These are phyloP conservation scores for Nothoprocta perdicaria DNA, from an alignment of 2,113 vertebrate genomes.

Conservation along the genomic window DNA sequence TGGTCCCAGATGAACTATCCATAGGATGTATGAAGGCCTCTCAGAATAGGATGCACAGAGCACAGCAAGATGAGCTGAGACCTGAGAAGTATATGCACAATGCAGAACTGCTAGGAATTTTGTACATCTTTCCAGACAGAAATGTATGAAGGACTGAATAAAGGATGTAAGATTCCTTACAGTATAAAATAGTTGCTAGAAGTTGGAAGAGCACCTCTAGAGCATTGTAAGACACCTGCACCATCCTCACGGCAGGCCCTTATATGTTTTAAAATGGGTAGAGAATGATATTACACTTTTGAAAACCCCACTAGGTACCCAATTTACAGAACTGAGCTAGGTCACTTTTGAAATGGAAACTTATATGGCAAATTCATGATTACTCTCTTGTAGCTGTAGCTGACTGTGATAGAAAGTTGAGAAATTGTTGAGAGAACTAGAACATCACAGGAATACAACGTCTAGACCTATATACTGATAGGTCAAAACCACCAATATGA, in stretches of 20 bases:
- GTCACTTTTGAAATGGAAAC: background rate
- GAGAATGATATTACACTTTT: background rate
- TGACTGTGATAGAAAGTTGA: background rate
- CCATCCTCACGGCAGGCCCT: background rate
- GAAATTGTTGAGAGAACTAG: background rate
- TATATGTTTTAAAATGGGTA: background rate
- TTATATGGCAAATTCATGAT: background rate
- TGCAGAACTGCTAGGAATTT: background rate
- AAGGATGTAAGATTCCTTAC: background rate
- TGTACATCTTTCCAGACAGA: background rate
- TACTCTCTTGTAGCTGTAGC: background rate
- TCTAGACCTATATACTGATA: background rate
- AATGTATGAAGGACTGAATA: background rate
- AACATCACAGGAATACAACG: background rate
- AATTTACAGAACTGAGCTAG: background rate
- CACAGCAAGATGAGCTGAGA: accelerated
- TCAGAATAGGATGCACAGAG: background rate
- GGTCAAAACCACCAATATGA: background rate
- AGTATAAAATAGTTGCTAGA: background rate
- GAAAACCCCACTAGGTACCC: background rate
- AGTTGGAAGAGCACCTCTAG: background rate
- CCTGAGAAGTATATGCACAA: accelerated
- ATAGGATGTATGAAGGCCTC: background rate
- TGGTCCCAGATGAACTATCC: background rate
- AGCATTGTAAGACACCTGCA: background rate